These are phyloP conservation scores for Sebastes reedi DNA, from an alignment of 2,797 vertebrate species.

Conservation along the genomic window DNA sequence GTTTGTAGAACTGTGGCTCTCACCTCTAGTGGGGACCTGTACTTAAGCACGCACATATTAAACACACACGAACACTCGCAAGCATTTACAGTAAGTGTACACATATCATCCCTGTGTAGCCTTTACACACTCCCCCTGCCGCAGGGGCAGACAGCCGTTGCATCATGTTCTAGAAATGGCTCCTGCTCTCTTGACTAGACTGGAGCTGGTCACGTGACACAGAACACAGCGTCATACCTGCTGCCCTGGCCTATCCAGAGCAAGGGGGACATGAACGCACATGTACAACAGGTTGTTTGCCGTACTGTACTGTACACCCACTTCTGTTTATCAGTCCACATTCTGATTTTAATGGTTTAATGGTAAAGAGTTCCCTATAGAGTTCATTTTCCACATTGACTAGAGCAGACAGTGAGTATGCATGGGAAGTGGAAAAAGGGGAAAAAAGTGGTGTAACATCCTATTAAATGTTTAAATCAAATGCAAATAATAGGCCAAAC, in stretches of 20 bases:
- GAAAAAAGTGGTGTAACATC: background rate
- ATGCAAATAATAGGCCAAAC: background rate
- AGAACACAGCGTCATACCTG: conserved; percentile 36
- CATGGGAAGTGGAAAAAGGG: background rate
- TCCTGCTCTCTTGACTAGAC: conserved; percentile 52
- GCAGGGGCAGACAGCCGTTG: conserved; percentile 30
- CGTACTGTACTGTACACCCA: background rate
- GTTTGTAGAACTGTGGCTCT: background rate
- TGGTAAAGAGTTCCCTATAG: background rate
- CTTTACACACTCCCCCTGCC: background rate
- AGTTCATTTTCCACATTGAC: background rate
- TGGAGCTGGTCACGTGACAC: conserved; percentile 44
- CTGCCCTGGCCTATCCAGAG: conserved; percentile 12
- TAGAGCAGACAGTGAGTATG: background rate
- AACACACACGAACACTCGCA: background rate
- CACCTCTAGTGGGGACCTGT: background rate
- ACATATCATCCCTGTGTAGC: background rate
- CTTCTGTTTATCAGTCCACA: conserved; percentile 14
- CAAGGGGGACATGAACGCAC: conserved; percentile 29
- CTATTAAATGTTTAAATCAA: background rate
- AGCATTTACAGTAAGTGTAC: conserved; percentile 32
- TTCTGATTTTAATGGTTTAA: background rate
- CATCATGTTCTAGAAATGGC: conserved; percentile 68
- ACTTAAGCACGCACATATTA: conserved; percentile 14
- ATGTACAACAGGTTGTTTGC: conserved; percentile 17